Evolutionary conservation across 2,113 vertebrate genomes (phyloP), one percentile per base, ranked within the genome.

Genomic region (Tragulus kanchil): DNA sequence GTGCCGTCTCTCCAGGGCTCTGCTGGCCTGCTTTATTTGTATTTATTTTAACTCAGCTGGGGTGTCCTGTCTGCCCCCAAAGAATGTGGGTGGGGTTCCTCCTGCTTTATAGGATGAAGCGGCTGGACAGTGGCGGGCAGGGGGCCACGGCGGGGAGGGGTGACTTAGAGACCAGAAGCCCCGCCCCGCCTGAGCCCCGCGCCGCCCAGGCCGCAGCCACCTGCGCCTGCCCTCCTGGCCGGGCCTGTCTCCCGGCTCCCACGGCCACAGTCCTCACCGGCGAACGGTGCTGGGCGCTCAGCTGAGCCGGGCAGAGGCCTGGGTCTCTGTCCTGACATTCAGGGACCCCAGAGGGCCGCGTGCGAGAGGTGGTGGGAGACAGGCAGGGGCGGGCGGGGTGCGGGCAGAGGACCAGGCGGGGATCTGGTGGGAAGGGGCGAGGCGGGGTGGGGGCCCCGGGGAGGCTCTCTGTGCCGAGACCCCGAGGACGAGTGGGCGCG

Each of bases 201-300:
- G 14, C 6, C 11, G 48, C 23, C 59, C 48, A 28, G 58, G n/a
- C 61, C 28, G 2, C 48, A 31, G 25, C 65, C 52, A 21, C 17
- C 2, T 48, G 50, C 2, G 13, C 25, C 31, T 26, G 28, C 12
- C 12, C 48, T n/a, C 13, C 12, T 1, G 8, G 4, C 45, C 26
- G 54, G 2, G 3, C 15, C 11, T 2, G 31, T 85, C 36, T 23
- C 25, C 14, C 4, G 5, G 0, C 69, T 8, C 10, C 36, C 19
- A 11, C 10, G 42, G 31, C 28, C 58, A n/a, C 11, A 67, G 3
- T 56, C 42, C 71, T 12, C 14, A 4, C 56, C 4, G 2, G 10
- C 13, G 3, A 71, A 10, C 12, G 56, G 36, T 48, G 48, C 17
- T 14, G 45, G 52, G 11, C 8, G 61, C 54, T 59, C 3, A 65